Conservation (phyloP, 1,140 invertebrate genomes). For the Ceratosolen fusciceps region DNA sequence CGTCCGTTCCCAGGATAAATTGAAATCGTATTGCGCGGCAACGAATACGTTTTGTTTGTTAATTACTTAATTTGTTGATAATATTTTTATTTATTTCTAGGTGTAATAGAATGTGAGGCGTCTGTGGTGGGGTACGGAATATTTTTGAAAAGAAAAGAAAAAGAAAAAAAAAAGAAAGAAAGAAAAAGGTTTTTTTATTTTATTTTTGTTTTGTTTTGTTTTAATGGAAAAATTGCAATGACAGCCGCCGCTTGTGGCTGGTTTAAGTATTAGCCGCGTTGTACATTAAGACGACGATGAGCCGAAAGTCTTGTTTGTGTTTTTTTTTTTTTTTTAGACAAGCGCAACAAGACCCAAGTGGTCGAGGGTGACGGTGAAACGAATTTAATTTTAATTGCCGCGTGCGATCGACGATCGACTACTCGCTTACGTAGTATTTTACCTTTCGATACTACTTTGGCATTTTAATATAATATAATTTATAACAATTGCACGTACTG, state of each 20-base stretch:
- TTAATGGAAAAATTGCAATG: not conserved
- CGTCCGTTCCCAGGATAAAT: too few species aligned
- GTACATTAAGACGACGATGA: too few species aligned
- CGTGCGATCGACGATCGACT: not conserved
- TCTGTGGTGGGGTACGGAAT: too few species aligned
- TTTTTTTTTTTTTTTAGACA: not conserved
- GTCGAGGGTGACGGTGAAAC: not conserved
- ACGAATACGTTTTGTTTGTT: too few species aligned
- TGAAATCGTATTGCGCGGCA: too few species aligned
- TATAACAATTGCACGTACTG: not conserved
- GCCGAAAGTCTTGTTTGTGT: too few species aligned
- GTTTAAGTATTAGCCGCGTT: too few species aligned
- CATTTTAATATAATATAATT: not conserved
- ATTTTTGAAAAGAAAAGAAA: not conserved
- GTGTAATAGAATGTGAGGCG: conserved; percentile 35
- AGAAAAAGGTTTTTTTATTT: too few species aligned
- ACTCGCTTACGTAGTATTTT: not conserved
- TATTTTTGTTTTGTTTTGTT: too few species aligned
- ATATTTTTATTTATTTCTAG: conserved; percentile 32
- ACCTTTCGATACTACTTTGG: too few species aligned
- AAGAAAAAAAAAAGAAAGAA: too few species aligned
- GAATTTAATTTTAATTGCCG: not conserved
- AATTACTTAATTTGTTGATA: conserved; percentile 26
- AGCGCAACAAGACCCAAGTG: not conserved
- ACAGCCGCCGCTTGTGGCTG: too few species aligned